Base-by-base conservation (phyloP, 2,797 vertebrate species). In the Fratercula arctica region DNA sequence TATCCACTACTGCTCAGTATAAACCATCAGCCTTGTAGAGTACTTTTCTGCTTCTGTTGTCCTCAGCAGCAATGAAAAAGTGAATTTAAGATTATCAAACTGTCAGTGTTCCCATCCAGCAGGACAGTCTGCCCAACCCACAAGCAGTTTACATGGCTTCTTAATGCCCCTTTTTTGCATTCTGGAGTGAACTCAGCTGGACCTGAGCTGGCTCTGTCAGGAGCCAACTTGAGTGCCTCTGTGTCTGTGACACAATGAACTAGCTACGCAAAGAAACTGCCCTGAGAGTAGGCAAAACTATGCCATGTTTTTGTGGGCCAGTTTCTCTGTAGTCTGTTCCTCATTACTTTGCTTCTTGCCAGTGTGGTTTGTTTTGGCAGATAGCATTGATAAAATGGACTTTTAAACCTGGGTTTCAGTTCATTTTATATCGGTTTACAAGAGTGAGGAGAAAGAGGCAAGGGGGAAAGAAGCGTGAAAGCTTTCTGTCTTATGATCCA, bases 1-100 rank as follows among this genome's bases (percentile, higher is more conserved):
- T 97, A 79, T 48, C 87, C 80, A 77, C 91, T 95, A 57, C 93
- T 97, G 45, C 89, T 93, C 89, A 92, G 89, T 94, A 7, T 91
- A 89, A 95, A 91, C 67, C 61, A 21, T 67, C 67, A 88, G 67
- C 85, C 59, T 82, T 86, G 24, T 92, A 83, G 85, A 83, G 26
- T 87, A 67, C n/a, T 94, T 78, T 86, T 23, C 70, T 82, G 46
- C 68, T 87, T 87, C 68, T 66, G 1, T 85, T 91, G 67, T 45
- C 45, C 66, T 87, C 50, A 19, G 61, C 45, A 41, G 84, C 53
- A 70, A 53, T 51, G 4, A 14, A 51, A 64, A 84, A 95, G 75
- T 72, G 76, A 73, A 67, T 61, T 43, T 63, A 23, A 72, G 72
- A 17, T 2, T 79, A 51, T 68, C 6, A 13, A 25, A 35, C 53